These are phyloP conservation scores for Toxotes lorentzi DNA, from an alignment of 2,797 vertebrate species.

Conservation along the genomic window DNA sequence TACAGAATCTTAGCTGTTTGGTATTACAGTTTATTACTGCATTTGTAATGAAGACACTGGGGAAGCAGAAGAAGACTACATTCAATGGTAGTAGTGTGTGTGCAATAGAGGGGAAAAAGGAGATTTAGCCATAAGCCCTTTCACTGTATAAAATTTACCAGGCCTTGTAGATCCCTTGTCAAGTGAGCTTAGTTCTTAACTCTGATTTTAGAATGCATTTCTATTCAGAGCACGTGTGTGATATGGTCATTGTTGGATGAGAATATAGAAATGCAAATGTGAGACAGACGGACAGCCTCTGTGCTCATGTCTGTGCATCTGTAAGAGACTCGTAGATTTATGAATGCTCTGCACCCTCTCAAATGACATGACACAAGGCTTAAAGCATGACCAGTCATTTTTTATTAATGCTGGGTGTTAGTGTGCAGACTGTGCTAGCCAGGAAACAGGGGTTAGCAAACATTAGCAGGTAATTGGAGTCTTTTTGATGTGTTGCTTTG, in stretches of 20 bases:
- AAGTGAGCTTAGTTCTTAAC: conserved; percentile 41
- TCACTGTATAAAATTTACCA: conserved; percentile 55
- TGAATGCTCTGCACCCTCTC: conserved; percentile 7
- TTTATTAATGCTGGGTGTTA: not conserved
- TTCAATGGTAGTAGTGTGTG: conserved; percentile 31
- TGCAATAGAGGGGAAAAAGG: conserved; percentile 27
- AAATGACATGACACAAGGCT: not conserved
- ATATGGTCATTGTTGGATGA: conserved; percentile 25
- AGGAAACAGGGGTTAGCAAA: conserved; percentile 36
- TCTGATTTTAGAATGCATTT: conserved; percentile 43
- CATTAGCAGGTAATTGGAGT: conserved; percentile 13
- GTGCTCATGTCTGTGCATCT: conserved; percentile 2
- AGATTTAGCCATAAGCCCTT: conserved; percentile 47
- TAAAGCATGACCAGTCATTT: conserved; percentile 23
- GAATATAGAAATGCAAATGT: conserved; percentile 38
- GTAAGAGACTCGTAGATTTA: not conserved
- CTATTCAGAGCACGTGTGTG: not conserved
- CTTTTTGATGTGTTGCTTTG: conserved; percentile 2
- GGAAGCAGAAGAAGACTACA: conserved; percentile 38
- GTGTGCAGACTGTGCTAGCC: not conserved
- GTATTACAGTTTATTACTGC: conserved; percentile 59
- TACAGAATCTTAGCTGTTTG: conserved; percentile 27
- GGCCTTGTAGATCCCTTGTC: conserved; percentile 49
- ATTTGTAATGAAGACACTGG: conserved; percentile 58
- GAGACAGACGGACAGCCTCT: not conserved